phyloP scores from a whole-genome alignment of 2,113 vertebrate genomes.

The Scomber scombrus region DNA sequence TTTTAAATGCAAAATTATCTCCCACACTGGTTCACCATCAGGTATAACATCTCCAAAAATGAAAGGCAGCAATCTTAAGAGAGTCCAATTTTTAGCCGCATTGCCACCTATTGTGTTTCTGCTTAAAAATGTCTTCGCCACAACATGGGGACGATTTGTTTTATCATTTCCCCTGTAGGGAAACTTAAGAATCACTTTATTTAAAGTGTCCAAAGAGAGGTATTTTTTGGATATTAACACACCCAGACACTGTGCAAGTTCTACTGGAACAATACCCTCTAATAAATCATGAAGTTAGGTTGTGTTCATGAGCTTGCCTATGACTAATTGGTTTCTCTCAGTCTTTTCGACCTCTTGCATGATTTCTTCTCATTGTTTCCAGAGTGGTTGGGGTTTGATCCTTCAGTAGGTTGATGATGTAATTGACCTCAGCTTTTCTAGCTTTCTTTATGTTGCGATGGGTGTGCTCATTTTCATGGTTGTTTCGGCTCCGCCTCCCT shows the following conservation, averaged over 20 bases:
- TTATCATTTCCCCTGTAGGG: slow-evolving; percentile 22
- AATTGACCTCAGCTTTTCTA: too few relatives aligned
- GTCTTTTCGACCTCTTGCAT: too few relatives aligned
- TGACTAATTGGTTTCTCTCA: too few relatives aligned
- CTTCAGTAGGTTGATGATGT: too few relatives aligned
- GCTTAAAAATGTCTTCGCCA: slow-evolving; percentile 4
- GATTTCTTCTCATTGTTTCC: too few relatives aligned
- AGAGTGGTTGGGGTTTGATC: too few relatives aligned
- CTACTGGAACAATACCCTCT: slow-evolving; percentile 16
- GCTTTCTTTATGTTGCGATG: too few relatives aligned
- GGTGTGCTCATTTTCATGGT: too few relatives aligned
- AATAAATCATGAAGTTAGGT: slow-evolving; percentile 22
- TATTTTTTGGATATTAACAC: slow-evolving; percentile 34
- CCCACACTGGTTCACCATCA: slow-evolving; percentile 47
- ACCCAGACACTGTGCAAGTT: slow-evolving; percentile 31
- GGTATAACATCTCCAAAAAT: slow-evolving; percentile 43
- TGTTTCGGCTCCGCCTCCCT: too few relatives aligned
- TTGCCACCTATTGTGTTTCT: slow-evolving; percentile 25
- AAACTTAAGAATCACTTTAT: slow-evolving; percentile 7
- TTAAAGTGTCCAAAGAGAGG: slow-evolving; percentile 26
- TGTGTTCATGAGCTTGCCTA: too few relatives aligned
- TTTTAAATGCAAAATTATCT: slow-evolving; percentile 38
- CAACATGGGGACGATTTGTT: slow-evolving; percentile 12
- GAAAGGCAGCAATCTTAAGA: slow-evolving; percentile 28
- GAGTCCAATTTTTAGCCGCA: slow-evolving; percentile 30